Evolutionary conservation across 2,797 vertebrate species (phyloP), one percentile per base, ranked within the genome.

Genomic region (Lophius americanus): DNA sequence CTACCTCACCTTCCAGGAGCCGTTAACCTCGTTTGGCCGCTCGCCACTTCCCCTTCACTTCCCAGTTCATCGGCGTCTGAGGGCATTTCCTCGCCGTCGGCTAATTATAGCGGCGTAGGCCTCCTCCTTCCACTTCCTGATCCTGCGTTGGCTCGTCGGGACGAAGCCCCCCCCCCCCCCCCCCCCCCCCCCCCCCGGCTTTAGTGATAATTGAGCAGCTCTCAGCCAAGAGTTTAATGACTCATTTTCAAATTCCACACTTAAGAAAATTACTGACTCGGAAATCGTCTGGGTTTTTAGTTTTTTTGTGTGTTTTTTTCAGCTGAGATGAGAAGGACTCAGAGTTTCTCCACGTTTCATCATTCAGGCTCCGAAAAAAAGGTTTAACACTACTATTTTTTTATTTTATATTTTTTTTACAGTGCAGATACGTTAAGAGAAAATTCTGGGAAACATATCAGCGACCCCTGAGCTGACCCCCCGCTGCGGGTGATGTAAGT

Each of bases 41-140:
- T 60, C 53, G 42, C 51, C 47, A 41, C 51, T 23, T 23, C 23
- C 23, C 23, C 23, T 23, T 2, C 1, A 23, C 23, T 23, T 23
- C 23, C 23, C 23, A 23, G 23, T 23, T 23, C 23, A 23, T 23
- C 23, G 23, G 23, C 5, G 2, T 52, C 44, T 78, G 72, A 80
- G 10, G 9, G 7, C 32, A 72, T 49, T 80, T 84, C 82, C 84
- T 78, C 64, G n/a, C 14, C 13, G 12, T 44, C 41, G 8, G 56
- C 10, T 69, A 86, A 83, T 75, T 75, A 79, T 83, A 82, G 81
- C 68, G 41, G 58, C 59, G 49, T 36, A 10, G 7, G 1, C 13
- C 38, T 12, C 32, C 60, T 12, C 51, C 68, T 56, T 10, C n/a
- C 36, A 41, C 47, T 50, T 12, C 11, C 61, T 48, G 14, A 68